Conservation (phyloP, 2,113 vertebrate species). For the Protobothrops flavoviridis region DNA sequence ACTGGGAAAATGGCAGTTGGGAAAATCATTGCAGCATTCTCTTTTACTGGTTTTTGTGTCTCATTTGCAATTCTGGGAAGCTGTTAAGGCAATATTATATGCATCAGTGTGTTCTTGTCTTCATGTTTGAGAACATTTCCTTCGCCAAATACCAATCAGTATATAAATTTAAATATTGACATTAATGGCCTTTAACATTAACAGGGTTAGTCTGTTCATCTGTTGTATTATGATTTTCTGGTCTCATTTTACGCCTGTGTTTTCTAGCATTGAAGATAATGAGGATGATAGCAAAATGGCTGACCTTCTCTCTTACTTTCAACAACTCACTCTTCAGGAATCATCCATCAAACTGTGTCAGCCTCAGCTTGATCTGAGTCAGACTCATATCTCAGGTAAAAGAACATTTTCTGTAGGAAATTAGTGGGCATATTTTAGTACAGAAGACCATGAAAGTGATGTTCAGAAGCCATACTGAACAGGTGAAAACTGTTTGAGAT, state of each 20-base stretch:
- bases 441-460: not conserved
- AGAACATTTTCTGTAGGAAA: not conserved
- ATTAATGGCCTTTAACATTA: not conserved
- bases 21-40: not conserved
- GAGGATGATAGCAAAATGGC: conserved; percentile 82
- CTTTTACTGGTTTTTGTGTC: not conserved
- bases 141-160: not conserved
- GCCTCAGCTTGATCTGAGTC: conserved; percentile 82
- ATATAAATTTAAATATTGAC: not conserved
- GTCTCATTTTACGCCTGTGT: conserved; percentile 17
- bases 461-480: not conserved
- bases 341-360: conserved; percentile 87
- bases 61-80: not conserved
- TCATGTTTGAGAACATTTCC: not conserved
- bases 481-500: not conserved
- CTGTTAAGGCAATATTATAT: not conserved
- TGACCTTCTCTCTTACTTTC: conserved; percentile 89
- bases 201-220: not conserved
- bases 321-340: conserved; percentile 87
- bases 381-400: conserved; percentile 91
- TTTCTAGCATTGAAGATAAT: conserved; percentile 78
- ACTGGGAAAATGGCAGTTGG: not conserved
- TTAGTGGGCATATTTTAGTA: not conserved
- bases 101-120: not conserved
- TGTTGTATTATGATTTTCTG: conserved; percentile 20